phyloP scores from a whole-genome alignment of 2,797 vertebrate genomes.

The Nyctibius grandis region DNA sequence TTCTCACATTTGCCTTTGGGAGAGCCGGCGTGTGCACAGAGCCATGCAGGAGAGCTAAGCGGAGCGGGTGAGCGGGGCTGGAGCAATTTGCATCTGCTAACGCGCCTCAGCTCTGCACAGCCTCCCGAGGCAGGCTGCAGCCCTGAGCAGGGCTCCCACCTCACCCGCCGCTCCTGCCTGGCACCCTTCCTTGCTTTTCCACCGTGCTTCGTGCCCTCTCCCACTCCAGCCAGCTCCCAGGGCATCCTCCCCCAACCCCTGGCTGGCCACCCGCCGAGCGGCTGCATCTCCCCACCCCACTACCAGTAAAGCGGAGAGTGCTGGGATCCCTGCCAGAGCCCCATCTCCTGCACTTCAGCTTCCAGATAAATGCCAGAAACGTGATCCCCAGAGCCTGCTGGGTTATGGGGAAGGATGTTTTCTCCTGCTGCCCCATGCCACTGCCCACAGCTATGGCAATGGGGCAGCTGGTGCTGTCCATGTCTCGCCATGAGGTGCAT shows the following conservation, averaged over 20 bases:
- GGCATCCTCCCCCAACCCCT: not conserved
- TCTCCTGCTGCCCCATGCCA: not conserved
- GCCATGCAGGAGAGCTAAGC: not conserved
- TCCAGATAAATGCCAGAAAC: slow-evolving; percentile 33
- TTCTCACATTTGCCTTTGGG: not conserved
- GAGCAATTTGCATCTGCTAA: not conserved
- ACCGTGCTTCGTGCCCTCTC: not conserved
- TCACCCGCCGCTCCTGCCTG: not conserved
- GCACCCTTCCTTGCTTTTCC: not conserved
- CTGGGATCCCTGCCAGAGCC: slow-evolving; percentile 46
- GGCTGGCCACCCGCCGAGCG: not conserved
- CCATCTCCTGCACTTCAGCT: slow-evolving; percentile 9
- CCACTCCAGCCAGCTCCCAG: not conserved
- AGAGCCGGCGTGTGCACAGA: not conserved
- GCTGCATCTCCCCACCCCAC: not conserved
- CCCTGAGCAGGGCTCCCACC: not conserved
- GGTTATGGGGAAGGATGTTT: not conserved
- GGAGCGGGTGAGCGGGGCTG: not conserved
- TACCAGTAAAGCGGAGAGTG: slow-evolving; percentile 33
- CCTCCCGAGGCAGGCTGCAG: not conserved
- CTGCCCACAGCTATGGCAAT: fast-evolving
- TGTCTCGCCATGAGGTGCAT: fast-evolving
- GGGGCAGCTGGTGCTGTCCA: fast-evolving
- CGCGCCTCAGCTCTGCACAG: not conserved
- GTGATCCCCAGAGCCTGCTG: not conserved